Percentiles rank a stretch among this genome's conserved stretches.
phyloP scores from a whole-genome alignment of 2,113 vertebrate species.

The Anolis carolinensis region DNA sequence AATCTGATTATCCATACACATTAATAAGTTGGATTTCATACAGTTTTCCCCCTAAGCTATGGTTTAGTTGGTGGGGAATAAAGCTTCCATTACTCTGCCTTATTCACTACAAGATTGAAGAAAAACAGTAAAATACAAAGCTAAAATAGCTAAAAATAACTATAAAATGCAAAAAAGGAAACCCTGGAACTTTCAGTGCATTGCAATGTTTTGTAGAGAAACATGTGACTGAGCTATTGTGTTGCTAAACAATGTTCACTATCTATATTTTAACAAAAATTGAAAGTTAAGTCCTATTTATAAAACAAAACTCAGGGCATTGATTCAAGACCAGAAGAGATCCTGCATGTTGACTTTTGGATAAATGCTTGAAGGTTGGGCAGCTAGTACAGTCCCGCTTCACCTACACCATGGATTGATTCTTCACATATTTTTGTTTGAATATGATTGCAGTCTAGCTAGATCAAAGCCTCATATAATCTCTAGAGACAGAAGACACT shows the following conservation, averaged over 20 bases:
- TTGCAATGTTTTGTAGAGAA: not conserved
- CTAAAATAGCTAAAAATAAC: not conserved
- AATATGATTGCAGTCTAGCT: too few relatives aligned
- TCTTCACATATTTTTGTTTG: not conserved
- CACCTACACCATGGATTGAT: not conserved
- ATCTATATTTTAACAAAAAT: not conserved
- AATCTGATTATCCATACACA: not conserved
- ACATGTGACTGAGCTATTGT: not conserved
- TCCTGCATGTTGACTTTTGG: not conserved
- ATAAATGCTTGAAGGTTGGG: not conserved
- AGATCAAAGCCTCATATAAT: not conserved
- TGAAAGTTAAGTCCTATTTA: not conserved
- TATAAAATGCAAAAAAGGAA: not conserved
- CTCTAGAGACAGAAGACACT: not conserved
- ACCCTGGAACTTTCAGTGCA: not conserved
- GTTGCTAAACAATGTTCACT: not conserved
- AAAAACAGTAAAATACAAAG: not conserved
- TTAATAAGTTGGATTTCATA: constrained; percentile 13
- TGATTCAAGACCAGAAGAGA: not conserved
- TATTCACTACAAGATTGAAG: not conserved
- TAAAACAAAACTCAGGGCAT: not conserved
- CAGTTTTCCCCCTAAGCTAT: constrained; percentile 17
- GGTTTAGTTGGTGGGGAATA: not conserved
- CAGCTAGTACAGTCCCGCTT: not conserved
- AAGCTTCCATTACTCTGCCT: not conserved